These are phyloP conservation scores for Caranx ignobilis DNA, from an alignment of 2,113 vertebrate genomes.

Conservation along the genomic window DNA sequence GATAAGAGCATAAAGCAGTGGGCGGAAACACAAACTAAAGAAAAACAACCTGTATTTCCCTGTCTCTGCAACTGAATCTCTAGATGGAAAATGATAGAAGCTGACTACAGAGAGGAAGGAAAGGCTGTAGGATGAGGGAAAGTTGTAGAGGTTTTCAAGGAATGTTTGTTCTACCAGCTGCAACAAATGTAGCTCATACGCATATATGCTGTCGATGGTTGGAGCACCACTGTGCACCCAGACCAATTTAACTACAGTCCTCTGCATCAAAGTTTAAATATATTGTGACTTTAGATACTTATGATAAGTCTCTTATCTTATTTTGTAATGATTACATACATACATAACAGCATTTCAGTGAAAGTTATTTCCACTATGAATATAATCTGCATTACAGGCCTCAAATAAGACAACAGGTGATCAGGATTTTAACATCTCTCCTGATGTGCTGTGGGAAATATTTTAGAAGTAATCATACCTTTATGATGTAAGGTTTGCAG, in stretches of 20 bases:
- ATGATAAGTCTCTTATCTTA: background rate
- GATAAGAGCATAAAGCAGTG: background rate
- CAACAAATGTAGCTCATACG: background rate
- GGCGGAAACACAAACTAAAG: slow-evolving; percentile 33
- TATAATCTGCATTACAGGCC: background rate
- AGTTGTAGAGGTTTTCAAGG: background rate
- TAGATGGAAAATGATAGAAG: background rate
- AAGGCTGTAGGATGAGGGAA: slow-evolving; percentile 23
- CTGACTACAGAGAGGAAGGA: background rate
- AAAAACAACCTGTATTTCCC: slow-evolving; percentile 33
- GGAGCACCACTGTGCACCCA: background rate
- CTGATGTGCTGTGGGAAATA: background rate
- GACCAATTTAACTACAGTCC: background rate
- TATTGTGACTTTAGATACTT: background rate
- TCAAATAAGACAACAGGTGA: background rate
- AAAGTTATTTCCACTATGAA: background rate
- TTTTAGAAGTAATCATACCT: background rate
- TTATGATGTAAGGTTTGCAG: background rate
- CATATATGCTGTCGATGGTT: background rate
- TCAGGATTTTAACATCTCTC: background rate
- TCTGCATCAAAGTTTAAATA: background rate
- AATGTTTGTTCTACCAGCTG: background rate
- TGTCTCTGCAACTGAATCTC: slow-evolving; percentile 36
- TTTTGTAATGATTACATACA: no score
- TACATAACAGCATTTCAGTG: no score